Base-by-base conservation (phyloP, 1,140 invertebrate genomes). In the Bombus ignitus region DNA sequence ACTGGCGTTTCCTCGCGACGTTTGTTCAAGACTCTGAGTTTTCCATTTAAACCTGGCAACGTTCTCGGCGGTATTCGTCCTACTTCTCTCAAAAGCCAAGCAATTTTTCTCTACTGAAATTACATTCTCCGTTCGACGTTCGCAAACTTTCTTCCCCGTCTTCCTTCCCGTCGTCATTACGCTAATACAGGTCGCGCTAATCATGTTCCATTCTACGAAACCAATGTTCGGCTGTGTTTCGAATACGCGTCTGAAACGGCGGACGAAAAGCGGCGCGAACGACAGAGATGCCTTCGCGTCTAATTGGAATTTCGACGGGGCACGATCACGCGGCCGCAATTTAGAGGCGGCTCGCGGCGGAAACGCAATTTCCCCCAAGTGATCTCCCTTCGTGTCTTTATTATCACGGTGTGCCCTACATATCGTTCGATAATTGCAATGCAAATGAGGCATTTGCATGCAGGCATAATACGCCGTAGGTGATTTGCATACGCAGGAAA, bases 361-460 rank as follows among this genome's bases (percentile, higher is more conserved):
- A 39, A 68, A 76, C 62, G 72, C 81, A 76, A 66, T 83, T 83
- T 83, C 73, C 42, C 18, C 8, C 71, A 39, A 66, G 62, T 66
- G 73, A 76, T 76, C 81, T 74, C 32, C 25, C 75, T 25, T 3
- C 37, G 72, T 32, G 71, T 83, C 72, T 74, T 83, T 76, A 76
- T 76, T 75, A 82, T 82, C 71, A 66, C 72, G 57, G 42, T 47
- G 9, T 75, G 81, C 39, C 72, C 81, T 66, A 75, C 72, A 82
- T 75, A 82, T 75, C 57, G 81, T 47, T 22, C 71, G 42, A 82
- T 82, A 75, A 82, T 82, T 82, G 72, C 72, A n/a, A 82, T 82
- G 81, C 81, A 82, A 82, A 82, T 82, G 57, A 65, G 53, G 28
- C 35, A 74, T 76, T 83, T 83, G 53, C 59, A 76, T 83, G 73